A percentile compares a stretch with the other conserved stretches of the same genome.
Evolutionary conservation across 2,797 vertebrate species (phyloP).

Genomic region (Acrossocheilus fasciatus): DNA sequence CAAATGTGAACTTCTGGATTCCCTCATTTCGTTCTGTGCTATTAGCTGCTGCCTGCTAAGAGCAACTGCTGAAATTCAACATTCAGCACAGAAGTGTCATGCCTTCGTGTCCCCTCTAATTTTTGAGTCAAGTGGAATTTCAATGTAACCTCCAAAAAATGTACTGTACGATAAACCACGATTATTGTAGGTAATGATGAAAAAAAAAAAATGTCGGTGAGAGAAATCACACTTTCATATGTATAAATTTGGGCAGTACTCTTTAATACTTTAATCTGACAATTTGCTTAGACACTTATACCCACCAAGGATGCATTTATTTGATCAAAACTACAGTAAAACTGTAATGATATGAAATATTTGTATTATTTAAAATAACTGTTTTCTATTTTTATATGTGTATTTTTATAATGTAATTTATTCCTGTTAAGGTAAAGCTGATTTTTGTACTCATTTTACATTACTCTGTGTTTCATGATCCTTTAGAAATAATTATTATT

Average conservation of each 20-base stretch:
- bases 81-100: conserved; percentile 10
- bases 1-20: conserved; percentile 41
- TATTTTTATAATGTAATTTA: neutral
- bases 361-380: neutral
- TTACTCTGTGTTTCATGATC: too few species aligned
- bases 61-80: conserved; percentile 26
- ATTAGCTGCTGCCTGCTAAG: conserved; percentile 21
- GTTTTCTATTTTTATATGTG: neutral
- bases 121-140: neutral
- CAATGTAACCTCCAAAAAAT: neutral
- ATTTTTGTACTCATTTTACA: too few species aligned
- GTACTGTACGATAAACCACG: too few species aligned
- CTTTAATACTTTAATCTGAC: neutral
- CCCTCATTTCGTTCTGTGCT: conserved; percentile 32
- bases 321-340: neutral
- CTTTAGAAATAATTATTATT: too few species aligned
- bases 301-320: neutral
- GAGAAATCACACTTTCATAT: neutral
- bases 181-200: neutral
- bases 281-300: neutral
- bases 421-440: too few species aligned
- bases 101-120: neutral
- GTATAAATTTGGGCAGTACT: neutral
- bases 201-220: neutral
- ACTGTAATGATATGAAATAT: neutral